Percentiles rank a stretch among this genome's conserved stretches.
Evolutionary conservation across 2,113 vertebrate species (phyloP).

Genomic region (Sigmodon hispidus): DNA sequence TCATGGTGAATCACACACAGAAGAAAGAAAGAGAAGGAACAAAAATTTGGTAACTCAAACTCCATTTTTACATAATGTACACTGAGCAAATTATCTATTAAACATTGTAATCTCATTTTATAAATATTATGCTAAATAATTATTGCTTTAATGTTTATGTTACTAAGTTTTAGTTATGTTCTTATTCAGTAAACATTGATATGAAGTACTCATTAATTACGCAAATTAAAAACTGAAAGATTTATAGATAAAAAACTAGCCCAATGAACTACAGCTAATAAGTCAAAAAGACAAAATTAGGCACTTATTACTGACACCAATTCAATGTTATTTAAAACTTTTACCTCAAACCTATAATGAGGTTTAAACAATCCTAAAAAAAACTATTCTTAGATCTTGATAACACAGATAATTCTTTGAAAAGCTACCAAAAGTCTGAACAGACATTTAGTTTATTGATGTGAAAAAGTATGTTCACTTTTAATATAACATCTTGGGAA

Average conservation of each 20-base stretch:
- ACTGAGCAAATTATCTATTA: background rate
- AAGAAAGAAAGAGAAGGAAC: background rate
- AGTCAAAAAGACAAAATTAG: conserved; percentile 24
- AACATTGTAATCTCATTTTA: background rate
- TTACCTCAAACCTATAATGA: background rate
- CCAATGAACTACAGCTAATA: background rate
- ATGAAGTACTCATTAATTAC: background rate
- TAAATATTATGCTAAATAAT: background rate
- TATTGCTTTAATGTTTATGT: conserved; percentile 40
- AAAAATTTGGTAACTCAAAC: background rate
- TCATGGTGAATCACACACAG: background rate
- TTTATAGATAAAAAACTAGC: background rate
- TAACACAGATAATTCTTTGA: background rate
- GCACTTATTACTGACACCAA: conserved; percentile 10
- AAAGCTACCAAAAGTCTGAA: conserved; percentile 14
- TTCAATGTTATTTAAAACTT: conserved; percentile 35
- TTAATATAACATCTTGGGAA: conserved; percentile 23
- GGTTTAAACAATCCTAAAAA: background rate
- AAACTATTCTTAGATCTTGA: background rate
- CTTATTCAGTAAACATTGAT: conserved; percentile 21
- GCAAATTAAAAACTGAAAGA: background rate
- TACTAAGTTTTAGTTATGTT: background rate
- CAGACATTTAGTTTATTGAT: conserved; percentile 35
- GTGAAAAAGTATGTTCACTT: background rate
- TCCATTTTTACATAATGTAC: background rate